Evolutionary conservation across 1,140 invertebrate species (phyloP).

Genomic region (Venustaconcha ellipsiformis): DNA sequence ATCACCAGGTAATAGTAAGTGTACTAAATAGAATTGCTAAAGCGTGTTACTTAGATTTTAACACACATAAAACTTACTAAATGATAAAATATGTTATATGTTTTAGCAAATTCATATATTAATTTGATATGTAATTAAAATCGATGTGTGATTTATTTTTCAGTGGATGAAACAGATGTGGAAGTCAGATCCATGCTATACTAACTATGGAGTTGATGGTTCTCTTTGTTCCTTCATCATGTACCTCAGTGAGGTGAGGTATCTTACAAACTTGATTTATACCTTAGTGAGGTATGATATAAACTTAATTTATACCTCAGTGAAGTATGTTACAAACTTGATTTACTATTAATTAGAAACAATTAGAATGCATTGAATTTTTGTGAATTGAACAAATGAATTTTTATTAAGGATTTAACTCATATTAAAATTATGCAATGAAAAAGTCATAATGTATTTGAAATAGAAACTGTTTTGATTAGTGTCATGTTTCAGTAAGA

Average conservation of each 20-base stretch:
- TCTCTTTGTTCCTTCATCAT: slow-evolving; percentile 67
- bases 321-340: slow-evolving; percentile 55
- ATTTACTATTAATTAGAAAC: not conserved
- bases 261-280: slow-evolving; percentile 35
- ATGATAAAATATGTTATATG: too few species aligned
- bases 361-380: not conserved
- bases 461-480: too few species aligned
- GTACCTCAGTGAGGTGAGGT: slow-evolving; percentile 70
- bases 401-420: not conserved
- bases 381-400: not conserved
- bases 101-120: too few species aligned
- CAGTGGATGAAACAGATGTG: slow-evolving; percentile 69
- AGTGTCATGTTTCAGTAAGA: too few species aligned
- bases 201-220: slow-evolving; percentile 66
- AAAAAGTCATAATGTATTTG: too few species aligned
- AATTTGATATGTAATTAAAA: too few species aligned
- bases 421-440: too few species aligned
- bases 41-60: too few species aligned
- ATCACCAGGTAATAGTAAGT: too few species aligned
- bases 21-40: too few species aligned
- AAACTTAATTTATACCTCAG: slow-evolving; percentile 60
- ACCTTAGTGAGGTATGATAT: slow-evolving; percentile 66
- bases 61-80: too few species aligned
- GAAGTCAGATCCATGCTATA: slow-evolving; percentile 68
- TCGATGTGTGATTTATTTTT: slow-evolving; percentile 14